Evolutionary conservation across 2,888 invertebrate species (phyloP).

Genomic region (Drosophila longiperda): DNA sequence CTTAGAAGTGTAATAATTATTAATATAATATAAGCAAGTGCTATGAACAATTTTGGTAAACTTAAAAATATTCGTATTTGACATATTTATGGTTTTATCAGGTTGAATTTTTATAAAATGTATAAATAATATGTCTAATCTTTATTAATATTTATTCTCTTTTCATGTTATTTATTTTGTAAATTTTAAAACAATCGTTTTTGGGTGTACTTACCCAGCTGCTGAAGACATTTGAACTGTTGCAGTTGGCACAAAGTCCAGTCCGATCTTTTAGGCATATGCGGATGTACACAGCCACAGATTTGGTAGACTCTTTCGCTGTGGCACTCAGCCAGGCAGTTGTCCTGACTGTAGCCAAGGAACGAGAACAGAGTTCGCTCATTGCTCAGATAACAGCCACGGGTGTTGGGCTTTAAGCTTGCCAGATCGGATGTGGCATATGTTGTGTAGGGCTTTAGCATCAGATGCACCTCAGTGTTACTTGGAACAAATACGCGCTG

Average conservation of each 20-base stretch:
- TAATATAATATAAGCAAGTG: background rate
- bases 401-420: slow-evolving; percentile 83
- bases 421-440: slow-evolving; percentile 86
- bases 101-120: background rate
- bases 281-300: slow-evolving; percentile 88
- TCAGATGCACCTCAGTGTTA: slow-evolving; percentile 86
- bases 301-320: slow-evolving; percentile 84
- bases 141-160: background rate
- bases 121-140: background rate
- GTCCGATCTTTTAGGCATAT: slow-evolving; percentile 84
- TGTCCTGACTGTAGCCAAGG: slow-evolving; percentile 87
- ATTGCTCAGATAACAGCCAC: slow-evolving; percentile 87
- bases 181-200: background rate
- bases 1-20: background rate
- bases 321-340: slow-evolving; percentile 88
- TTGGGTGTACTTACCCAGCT: slow-evolving; percentile 51
- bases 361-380: slow-evolving; percentile 85
- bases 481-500: slow-evolving; percentile 86
- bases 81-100: too few relatives aligned
- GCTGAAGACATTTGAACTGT: slow-evolving; percentile 65
- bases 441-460: slow-evolving; percentile 87
- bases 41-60: background rate
- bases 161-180: background rate
- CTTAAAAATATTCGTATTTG: too few relatives aligned
- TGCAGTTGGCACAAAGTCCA: slow-evolving; percentile 69